phyloP scores from a whole-genome alignment of 1,140 invertebrate species.

The Drosophila sturtevanti region DNA sequence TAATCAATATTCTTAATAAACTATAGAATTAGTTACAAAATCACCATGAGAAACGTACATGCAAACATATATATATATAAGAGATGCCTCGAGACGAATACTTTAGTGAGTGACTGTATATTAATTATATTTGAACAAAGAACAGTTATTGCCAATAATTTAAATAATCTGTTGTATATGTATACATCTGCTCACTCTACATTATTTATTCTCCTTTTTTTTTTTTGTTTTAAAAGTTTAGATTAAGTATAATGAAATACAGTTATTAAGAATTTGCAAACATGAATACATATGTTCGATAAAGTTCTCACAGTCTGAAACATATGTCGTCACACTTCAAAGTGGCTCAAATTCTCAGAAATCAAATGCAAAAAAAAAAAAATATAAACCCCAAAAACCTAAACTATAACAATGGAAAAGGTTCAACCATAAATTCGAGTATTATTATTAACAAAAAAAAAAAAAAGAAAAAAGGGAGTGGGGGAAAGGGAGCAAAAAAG shows the following conservation, averaged over 20 bases:
- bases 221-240: not conserved
- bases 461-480: not conserved
- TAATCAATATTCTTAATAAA: too few relatives aligned
- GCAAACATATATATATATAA: too few relatives aligned
- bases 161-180: too few relatives aligned
- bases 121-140: too few relatives aligned
- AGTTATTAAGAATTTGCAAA: not conserved
- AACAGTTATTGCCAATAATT: too few relatives aligned
- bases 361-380: not conserved
- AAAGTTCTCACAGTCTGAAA: not conserved
- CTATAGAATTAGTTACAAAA: too few relatives aligned
- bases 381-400: not conserved
- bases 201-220: too few relatives aligned
- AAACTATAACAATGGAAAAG: conserved; percentile 1
- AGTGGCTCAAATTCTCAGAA: conserved; percentile 1
- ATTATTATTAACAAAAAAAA: conserved; percentile 26
- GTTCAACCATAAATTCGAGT: conserved; percentile 31
- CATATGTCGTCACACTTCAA: conserved; percentile 7
- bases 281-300: not conserved
- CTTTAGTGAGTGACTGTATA: too few relatives aligned
- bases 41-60: too few relatives aligned
- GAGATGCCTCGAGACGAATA: too few relatives aligned
- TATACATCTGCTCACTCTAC: too few relatives aligned
- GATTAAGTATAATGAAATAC: not conserved
- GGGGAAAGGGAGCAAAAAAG: too few relatives aligned